Percentiles rank a stretch among this genome's conserved stretches.
Conservation (phyloP, 2,797 vertebrate genomes). For the Bucorvus abyssinicus region DNA sequence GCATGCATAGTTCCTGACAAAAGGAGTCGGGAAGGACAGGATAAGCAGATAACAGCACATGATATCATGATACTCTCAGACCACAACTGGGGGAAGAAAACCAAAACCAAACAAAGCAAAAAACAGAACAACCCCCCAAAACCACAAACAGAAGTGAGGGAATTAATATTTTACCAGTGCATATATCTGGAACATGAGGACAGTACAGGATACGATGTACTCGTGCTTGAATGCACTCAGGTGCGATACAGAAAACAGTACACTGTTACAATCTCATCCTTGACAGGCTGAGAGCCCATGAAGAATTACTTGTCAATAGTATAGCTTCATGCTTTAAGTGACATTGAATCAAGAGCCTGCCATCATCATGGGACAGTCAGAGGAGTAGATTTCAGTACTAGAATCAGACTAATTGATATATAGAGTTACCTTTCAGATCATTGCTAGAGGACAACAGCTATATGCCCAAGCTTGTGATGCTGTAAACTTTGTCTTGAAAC, state of each 20-base stretch:
- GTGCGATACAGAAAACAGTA: accelerated
- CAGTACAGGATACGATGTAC: not conserved
- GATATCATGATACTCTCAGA: not conserved
- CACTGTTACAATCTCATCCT: not conserved
- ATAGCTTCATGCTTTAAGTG: not conserved
- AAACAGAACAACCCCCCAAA: not conserved
- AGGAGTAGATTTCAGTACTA: not conserved
- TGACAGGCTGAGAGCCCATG: not conserved
- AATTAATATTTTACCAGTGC: not conserved
- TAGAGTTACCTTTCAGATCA: not conserved
- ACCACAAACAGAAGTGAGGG: not conserved
- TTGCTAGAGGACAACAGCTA: not conserved
- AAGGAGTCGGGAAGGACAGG: not conserved
- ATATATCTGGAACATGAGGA: not conserved
- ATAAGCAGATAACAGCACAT: not conserved
- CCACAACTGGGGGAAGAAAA: not conserved
- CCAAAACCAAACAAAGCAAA: not conserved
- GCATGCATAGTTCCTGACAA: not conserved
- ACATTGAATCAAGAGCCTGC: not conserved
- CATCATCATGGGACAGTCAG: not conserved
- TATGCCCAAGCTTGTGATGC: not conserved
- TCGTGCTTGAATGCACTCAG: not conserved
- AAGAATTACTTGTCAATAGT: not conserved
- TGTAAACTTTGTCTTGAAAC: not conserved
- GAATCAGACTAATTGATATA: not conserved